phyloP scores from a whole-genome alignment of 64 coral and sea anemone species.

The Pocillopora verrucosa region DNA sequence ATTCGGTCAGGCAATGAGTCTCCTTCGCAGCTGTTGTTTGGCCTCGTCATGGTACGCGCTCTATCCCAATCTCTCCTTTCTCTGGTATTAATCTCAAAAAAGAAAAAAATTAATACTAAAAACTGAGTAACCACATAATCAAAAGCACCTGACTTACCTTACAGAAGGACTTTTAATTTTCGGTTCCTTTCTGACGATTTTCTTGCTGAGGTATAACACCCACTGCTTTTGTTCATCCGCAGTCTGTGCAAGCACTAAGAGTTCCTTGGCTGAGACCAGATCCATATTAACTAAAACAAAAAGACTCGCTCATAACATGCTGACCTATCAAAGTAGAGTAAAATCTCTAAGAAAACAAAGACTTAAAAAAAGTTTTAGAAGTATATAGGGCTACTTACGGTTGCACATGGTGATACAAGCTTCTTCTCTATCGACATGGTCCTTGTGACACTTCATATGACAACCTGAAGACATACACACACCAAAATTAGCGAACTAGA shows the following conservation, averaged over 20 bases:
- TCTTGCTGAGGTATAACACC: conserved; percentile 94
- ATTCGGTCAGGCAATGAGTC: too few relatives aligned
- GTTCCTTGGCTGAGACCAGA: conserved; percentile 91
- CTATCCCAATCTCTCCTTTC: too few relatives aligned
- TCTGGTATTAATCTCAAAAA: too few relatives aligned
- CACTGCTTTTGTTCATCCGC: conserved; percentile 95
- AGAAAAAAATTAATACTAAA: too few relatives aligned
- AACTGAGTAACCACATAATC: too few relatives aligned
- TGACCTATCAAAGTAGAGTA: not conserved
- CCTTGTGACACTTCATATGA: conserved; percentile 96
- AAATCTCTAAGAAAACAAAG: not conserved
- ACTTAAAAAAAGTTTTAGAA: too few relatives aligned
- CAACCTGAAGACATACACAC: conserved; percentile 62
- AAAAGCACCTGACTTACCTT: conserved; percentile 26
- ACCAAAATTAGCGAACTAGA: not conserved
- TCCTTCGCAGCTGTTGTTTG: too few relatives aligned
- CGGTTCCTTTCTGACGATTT: conserved; percentile 92
- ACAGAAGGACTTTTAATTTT: conserved; percentile 77
- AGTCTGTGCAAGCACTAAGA: conserved; percentile 80
- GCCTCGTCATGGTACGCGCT: too few relatives aligned
- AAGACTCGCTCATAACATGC: not conserved
- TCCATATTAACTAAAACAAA: conserved; percentile 77
- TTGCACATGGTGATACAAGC: conserved; percentile 84
- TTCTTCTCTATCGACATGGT: conserved; percentile 97
- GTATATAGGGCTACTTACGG: conserved; percentile 37